These are phyloP conservation scores for Orthochromis malagaraziensis DNA, from an alignment of 2,113 vertebrate genomes.

Conservation along the genomic window DNA sequence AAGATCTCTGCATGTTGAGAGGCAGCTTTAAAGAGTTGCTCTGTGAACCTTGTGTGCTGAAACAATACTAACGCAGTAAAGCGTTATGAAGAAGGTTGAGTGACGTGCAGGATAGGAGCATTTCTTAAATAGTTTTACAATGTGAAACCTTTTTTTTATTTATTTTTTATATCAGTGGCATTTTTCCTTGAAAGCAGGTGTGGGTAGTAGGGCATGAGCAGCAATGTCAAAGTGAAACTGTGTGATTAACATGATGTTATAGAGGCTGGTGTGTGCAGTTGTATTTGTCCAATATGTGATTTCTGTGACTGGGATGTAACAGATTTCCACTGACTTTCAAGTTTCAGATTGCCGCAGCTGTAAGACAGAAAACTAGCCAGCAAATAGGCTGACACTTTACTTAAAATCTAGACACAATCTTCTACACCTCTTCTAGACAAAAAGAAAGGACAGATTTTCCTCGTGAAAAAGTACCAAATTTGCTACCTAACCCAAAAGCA, in stretches of 20 bases:
- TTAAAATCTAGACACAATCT: neutral
- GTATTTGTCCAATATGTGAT: neutral
- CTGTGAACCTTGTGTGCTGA: neutral
- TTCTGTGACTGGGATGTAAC: neutral
- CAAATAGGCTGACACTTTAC: rapidly evolving
- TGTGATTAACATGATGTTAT: neutral
- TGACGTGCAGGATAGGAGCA: neutral
- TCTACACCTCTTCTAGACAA: neutral
- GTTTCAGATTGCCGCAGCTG: rapidly evolving
- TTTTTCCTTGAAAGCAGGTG: rapidly evolving
- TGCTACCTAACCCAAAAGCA: neutral
- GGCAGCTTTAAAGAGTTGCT: neutral
- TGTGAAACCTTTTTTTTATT: rapidly evolving
- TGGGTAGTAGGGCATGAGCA: neutral
- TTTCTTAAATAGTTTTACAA: neutral
- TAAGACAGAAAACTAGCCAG: neutral
- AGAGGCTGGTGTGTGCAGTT: neutral
- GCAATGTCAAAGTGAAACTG: neutral
- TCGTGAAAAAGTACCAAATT: rapidly evolving
- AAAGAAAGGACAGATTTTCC: neutral
- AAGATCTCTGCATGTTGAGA: neutral
- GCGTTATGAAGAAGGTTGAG: neutral
- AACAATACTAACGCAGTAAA: neutral
- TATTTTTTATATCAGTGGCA: neutral
- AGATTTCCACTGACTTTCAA: neutral